Base-by-base conservation (phyloP, 2,888 invertebrate genomes). In the Prenolepis imparis region DNA sequence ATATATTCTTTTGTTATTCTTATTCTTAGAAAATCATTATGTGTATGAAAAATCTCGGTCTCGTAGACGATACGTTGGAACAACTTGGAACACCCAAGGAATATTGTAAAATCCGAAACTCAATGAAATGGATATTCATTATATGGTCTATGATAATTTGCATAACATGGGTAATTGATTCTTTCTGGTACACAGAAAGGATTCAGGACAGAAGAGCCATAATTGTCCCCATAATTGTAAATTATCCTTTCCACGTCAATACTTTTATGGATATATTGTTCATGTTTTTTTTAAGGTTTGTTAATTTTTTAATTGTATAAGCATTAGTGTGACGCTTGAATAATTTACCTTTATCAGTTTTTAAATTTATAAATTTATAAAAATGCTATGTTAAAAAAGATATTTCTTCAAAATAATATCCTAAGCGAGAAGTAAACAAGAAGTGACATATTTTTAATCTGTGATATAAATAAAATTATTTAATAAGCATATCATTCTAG, bases 61-160 rank as follows among this genome's bases (percentile, higher is more conserved):
- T 78, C 28, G 57, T 68, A 32, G 41, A 78, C 21, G 57, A 70
- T 32, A 78, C 78, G 18, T 78, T 78, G 4, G 57, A 78, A 44
- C 15, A 21, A 4, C 57, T 78, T 2, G 78, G 70, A 44, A 78
- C 52, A n/a, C 21, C 70, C 0, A 78, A 59, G 11, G 32, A 78
- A 78, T 78, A 70, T 44, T 6, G 0, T 21, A 68, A 5, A 70
- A 21, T 59, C 15, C 41, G 32, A 44, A 68, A 78, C 8, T 44
- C 5, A 18, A 44, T 68, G 32, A 68, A 21, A n/a, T 4, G 21
- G 32, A 8, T 12, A 8, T 21, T 78, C 11, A 21, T 68, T 68
- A 8, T 59, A 32, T 78, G 68, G 21, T 4, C 57, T 36, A 21
- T 70, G 21, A 11, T 15, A 2, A 12, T 18, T 9, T 44, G 44